Evolutionary conservation across 2,797 vertebrate species (phyloP).

Genomic region (Lepidocolaptes lacrymiger): DNA sequence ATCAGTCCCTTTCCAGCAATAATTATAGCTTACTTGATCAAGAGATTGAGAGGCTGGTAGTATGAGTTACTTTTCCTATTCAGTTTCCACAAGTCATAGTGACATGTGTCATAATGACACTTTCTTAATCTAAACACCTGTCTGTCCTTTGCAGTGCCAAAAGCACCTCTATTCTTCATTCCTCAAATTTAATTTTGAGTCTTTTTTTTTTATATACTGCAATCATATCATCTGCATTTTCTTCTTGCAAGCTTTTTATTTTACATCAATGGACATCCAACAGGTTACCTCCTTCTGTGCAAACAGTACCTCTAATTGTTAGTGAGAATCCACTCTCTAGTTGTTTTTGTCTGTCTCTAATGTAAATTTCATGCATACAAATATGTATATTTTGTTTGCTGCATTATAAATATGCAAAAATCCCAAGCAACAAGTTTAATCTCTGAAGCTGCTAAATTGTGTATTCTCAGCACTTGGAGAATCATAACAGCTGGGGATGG

Average conservation of each 20-base stretch:
- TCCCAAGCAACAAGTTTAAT: not conserved
- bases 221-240: not conserved
- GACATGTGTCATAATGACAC: not conserved
- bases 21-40: conserved; percentile 4
- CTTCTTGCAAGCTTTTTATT: not conserved
- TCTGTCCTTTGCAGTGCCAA: not conserved
- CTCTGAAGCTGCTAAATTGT: not conserved
- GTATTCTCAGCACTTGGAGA: not conserved
- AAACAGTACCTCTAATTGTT: not conserved
- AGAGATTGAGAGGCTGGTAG: not conserved
- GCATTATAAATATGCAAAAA: not conserved
- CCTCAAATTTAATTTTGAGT: not conserved
- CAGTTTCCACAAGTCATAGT: not conserved
- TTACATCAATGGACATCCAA: not conserved
- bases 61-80: not conserved
- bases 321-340: not conserved
- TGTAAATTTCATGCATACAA: not conserved
- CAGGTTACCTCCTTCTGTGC: not conserved
- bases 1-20: not conserved
- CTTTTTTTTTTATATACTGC: not conserved
- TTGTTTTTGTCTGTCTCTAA: not conserved
- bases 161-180: not conserved
- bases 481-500: not conserved
- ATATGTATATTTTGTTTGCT: not conserved
- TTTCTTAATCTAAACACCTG: conserved; percentile 15